Base-by-base conservation (phyloP, 2,113 vertebrate species). In the Otus sunia region DNA sequence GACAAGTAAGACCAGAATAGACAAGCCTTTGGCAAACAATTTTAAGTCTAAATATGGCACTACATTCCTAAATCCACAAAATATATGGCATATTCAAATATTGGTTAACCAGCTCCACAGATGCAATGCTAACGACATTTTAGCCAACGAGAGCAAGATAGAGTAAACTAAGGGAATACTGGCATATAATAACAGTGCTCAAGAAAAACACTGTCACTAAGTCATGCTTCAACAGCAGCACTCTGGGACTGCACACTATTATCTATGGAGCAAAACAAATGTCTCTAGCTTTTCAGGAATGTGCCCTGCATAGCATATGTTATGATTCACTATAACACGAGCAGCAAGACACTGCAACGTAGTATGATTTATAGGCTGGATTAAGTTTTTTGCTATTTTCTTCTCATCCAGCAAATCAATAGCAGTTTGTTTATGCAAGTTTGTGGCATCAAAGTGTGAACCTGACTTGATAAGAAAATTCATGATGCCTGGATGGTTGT, bases 401-500 rank as follows among this genome's bases (percentile, higher is more conserved):
- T 99, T 99, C 97, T 99, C 98, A 13, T 99, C 99, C 96, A 99
- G 97, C 96, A 99, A 98, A 97, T 99, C 99, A 41, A 98, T 99
- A 95, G 99, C 99, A 30, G 99, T 99, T 98, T 99, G 99, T 83
- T 99, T 98, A 97, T 98, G 98, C 92, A 98, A 97, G 95, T 99
- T 99, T 96, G 99, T 99, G 98, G 99, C 98, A 98, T 99, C 99
- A 72, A 99, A 99, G 97, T 99, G 99, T 90, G 99, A 98, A 94
- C 99, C 99, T 73, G 98, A 98, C 80, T 99, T 98, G 89, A 99
- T 98, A 84, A 99, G 98, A 94, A 99, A 97, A 98, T 99, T 99
- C 99, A 99, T 99, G 97, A 99, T 99, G 97, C 99, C 99, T 11
- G 99, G 98, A 97, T 99, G 98, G 95, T 99, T 99, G 93, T 99